Conservation (phyloP, 2,797 vertebrate genomes). For the Oryzias sinensis region DNA sequence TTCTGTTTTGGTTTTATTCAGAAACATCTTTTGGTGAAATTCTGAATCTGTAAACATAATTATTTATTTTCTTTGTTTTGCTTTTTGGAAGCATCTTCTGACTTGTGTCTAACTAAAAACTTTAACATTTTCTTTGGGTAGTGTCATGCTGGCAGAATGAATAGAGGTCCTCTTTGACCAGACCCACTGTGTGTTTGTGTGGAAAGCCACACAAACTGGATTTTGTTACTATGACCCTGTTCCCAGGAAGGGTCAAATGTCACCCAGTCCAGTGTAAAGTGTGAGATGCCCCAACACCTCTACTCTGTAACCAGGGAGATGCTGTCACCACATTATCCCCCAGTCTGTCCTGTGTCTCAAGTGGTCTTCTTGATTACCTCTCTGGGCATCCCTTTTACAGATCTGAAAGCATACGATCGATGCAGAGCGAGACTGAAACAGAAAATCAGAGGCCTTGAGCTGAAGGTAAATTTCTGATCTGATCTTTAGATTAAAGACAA, state of each 20-base stretch:
- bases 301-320: conserved; percentile 49
- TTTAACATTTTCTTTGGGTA: conserved; percentile 51
- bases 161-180: conserved; percentile 51
- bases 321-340: conserved; percentile 55
- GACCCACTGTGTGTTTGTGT: conserved; percentile 25
- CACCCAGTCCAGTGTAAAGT: neutral
- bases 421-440: conserved; percentile 41
- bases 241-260: conserved; percentile 46
- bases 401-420: conserved; percentile 69
- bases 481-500: conserved; percentile 51
- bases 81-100: neutral
- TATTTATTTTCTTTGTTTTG: neutral
- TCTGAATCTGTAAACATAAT: too few species aligned
- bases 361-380: conserved; percentile 67
- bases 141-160: conserved; percentile 30
- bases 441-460: conserved; percentile 28
- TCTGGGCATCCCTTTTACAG: conserved; percentile 47
- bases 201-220: conserved; percentile 25
- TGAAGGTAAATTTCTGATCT: conserved; percentile 35
- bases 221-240: conserved; percentile 21
- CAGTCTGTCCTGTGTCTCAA: conserved; percentile 43
- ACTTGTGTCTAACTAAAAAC: conserved; percentile 26
- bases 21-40: too few species aligned
- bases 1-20: too few species aligned
- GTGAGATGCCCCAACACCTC: conserved; percentile 7